phyloP scores from a whole-genome alignment of 2,888 invertebrate species.

The Nomada hirtipes region DNA sequence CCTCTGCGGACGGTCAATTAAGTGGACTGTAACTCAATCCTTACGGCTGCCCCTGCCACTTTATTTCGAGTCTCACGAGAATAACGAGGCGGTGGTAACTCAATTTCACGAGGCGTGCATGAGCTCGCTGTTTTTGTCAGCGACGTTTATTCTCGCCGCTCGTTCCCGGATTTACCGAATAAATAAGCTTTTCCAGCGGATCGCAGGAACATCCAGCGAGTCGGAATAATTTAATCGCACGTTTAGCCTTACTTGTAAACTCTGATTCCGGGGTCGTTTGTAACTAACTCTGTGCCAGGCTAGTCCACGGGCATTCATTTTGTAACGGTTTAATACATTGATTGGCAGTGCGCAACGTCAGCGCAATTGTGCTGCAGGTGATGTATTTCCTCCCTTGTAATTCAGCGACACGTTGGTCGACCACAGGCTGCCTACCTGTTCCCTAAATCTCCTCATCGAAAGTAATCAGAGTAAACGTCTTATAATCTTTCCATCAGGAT shows the following conservation, averaged over 20 bases:
- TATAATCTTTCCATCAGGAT: too few species aligned
- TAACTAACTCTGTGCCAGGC: not conserved
- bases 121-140: constrained; percentile 45
- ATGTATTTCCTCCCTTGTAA: not conserved
- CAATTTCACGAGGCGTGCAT: constrained; percentile 47
- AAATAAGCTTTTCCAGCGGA: constrained; percentile 27
- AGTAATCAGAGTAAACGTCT: too few species aligned
- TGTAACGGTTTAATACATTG: constrained; percentile 2
- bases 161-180: constrained; percentile 42
- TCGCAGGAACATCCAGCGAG: constrained; percentile 24
- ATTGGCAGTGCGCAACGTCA: constrained; percentile 10
- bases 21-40: constrained; percentile 58
- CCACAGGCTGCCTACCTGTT: not conserved
- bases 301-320: constrained; percentile 2
- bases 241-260: constrained; percentile 8
- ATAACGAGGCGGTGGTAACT: constrained; percentile 60
- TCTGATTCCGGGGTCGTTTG: constrained; percentile 1
- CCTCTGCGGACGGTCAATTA: constrained; percentile 59
- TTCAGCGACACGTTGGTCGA: not conserved
- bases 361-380: not conserved
- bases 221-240: constrained; percentile 44
- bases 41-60: constrained; percentile 42
- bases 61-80: constrained; percentile 52
- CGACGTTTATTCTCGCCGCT: constrained; percentile 45
- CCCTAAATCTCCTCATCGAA: too few species aligned